phyloP scores from a whole-genome alignment of 2,888 invertebrate genomes.

The Polydrusus cervinus region DNA sequence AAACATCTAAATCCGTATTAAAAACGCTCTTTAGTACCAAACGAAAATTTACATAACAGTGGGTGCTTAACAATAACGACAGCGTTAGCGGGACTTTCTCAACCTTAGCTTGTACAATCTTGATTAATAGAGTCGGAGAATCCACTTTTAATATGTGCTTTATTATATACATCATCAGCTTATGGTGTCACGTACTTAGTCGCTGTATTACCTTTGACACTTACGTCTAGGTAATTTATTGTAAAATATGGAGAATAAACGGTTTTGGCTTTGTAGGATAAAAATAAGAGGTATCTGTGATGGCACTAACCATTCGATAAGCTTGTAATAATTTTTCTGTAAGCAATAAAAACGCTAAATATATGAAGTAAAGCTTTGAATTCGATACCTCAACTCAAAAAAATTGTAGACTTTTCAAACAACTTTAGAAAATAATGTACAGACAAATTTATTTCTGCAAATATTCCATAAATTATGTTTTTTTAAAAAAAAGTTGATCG shows the following conservation, averaged over 20 bases:
- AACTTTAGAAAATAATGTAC: no score
- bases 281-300: constrained; percentile 22
- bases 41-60: constrained; percentile 46
- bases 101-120: constrained; percentile 45
- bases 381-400: no score
- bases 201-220: constrained; percentile 42
- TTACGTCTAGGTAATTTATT: constrained; percentile 36
- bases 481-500: no score
- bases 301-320: constrained; percentile 3
- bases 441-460: no score
- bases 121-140: constrained; percentile 47
- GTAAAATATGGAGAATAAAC: constrained; percentile 28
- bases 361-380: no score
- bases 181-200: constrained; percentile 47
- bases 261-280: constrained; percentile 17
- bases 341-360: no score
- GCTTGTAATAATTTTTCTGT: no score
- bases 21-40: constrained; percentile 39
- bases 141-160: constrained; percentile 51
- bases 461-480: no score
- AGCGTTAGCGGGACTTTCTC: constrained; percentile 50
- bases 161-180: constrained; percentile 45
- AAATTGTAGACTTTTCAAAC: no score
- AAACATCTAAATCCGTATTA: constrained; percentile 38
- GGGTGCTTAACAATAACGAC: constrained; percentile 49